A percentile compares a stretch with the other conserved stretches of the same genome.
phyloP scores from a whole-genome alignment of 2,888 invertebrate genomes.

The Callinectes sapidus region DNA sequence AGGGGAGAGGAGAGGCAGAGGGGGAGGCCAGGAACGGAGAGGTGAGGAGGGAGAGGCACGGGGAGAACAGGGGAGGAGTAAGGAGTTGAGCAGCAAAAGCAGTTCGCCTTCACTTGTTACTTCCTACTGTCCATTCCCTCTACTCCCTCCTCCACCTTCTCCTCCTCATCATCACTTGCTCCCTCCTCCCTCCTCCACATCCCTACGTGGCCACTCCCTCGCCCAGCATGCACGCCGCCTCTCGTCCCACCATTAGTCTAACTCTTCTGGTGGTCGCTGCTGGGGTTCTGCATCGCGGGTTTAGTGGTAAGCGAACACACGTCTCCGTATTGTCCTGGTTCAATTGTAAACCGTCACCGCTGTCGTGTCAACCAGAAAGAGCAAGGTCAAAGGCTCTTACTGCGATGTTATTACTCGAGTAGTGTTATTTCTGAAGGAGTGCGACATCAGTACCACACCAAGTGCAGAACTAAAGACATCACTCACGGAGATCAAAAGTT shows the following conservation, averaged over 20 bases:
- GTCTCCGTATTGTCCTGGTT: not conserved
- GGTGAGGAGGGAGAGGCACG: not conserved
- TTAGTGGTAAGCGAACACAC: not conserved
- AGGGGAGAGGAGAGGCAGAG: not conserved
- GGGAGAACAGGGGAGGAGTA: not conserved
- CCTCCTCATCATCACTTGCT: slow-evolving; percentile 4
- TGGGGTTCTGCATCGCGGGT: not conserved
- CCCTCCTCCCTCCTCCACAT: not conserved
- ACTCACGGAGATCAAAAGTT: not conserved
- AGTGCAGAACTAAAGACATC: not conserved
- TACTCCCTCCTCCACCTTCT: not conserved
- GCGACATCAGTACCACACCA: not conserved
- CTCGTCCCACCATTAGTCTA: not conserved
- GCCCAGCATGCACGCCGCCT: not conserved
- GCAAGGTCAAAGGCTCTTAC: not conserved
- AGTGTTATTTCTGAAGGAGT: not conserved
- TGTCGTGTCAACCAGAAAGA: not conserved
- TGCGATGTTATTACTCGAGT: not conserved
- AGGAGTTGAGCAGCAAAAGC: not conserved
- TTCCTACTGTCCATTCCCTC: slow-evolving; percentile 30
- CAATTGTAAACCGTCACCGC: not conserved
- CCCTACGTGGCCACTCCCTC: not conserved
- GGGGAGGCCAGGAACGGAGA: not conserved
- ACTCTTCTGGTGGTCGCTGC: not conserved
- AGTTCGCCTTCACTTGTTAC: slow-evolving; percentile 2